Percentiles rank a stretch among this genome's conserved stretches.
Evolutionary conservation across 2,113 vertebrate genomes (phyloP).

Genomic region (Zosterops japonicus): DNA sequence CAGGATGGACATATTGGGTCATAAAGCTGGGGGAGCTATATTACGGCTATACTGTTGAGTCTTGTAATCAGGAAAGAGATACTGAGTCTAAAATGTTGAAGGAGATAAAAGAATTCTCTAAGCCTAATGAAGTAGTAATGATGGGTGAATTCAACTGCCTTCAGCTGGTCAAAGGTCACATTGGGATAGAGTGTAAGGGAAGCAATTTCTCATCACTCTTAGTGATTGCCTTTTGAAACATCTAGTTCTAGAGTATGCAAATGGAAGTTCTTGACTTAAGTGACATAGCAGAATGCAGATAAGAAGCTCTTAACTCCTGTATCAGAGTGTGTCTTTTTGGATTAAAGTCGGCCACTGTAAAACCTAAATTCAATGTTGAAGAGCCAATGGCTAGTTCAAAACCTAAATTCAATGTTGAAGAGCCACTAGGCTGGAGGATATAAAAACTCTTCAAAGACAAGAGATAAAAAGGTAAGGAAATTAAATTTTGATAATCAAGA

Average conservation of each 20-base stretch:
- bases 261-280: background rate
- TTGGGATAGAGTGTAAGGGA: background rate
- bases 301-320: background rate
- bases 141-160: background rate
- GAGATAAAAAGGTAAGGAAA: background rate
- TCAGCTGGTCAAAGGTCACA: background rate
- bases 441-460: background rate
- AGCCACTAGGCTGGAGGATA: background rate
- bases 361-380: background rate
- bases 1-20: conserved; percentile 45
- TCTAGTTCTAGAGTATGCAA: background rate
- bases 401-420: background rate
- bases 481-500: background rate
- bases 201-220: background rate
- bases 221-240: background rate
- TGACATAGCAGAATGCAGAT: background rate
- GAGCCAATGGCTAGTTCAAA: background rate
- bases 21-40: background rate
- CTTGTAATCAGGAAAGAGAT: conserved; percentile 29
- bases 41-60: background rate
- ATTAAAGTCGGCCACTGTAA: background rate
- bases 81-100: background rate
- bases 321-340: background rate
- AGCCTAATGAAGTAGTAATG: background rate
- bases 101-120: background rate